Percentiles rank a stretch among this genome's conserved stretches.
Conservation (phyloP, 2,113 vertebrate genomes). For the Cygnus buccinator region DNA sequence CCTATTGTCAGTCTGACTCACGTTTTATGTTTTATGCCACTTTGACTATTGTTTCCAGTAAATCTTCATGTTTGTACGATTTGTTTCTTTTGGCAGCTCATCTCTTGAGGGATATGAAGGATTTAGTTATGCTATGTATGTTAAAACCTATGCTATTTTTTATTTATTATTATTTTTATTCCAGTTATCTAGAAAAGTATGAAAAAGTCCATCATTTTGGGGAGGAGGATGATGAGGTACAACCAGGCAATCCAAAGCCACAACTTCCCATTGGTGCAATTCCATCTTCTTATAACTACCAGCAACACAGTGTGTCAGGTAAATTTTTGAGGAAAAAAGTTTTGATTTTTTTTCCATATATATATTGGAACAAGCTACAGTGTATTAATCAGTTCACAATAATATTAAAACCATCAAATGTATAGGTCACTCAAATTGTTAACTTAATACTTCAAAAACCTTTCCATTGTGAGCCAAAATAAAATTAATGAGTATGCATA, state of each 20-base stretch:
- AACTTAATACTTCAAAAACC: not conserved
- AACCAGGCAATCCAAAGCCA: slow-evolving; percentile 95
- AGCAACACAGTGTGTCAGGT: slow-evolving; percentile 99
- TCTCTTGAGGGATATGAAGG: not conserved
- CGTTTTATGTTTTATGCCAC: not conserved
- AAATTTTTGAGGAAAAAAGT: slow-evolving; percentile 44
- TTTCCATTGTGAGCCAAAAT: not conserved
- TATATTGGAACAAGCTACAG: not conserved
- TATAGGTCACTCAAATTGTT: not conserved
- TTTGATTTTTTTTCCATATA: not conserved
- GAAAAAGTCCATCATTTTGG: slow-evolving; percentile 99
- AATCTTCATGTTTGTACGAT: not conserved
- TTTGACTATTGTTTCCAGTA: not conserved
- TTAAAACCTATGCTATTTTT: slow-evolving; percentile 2
- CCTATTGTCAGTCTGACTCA: not conserved
- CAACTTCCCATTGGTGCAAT: slow-evolving; percentile 98
- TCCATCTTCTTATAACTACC: slow-evolving; percentile 98
- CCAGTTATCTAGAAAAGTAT: slow-evolving; percentile 98
- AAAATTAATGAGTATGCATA: not conserved
- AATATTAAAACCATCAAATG: not conserved
- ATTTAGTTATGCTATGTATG: not conserved
- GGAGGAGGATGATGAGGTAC: slow-evolving; percentile 97
- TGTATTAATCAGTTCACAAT: not conserved
- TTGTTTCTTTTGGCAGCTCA: not conserved
- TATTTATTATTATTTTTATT: slow-evolving; percentile 40